phyloP scores from a whole-genome alignment of 2,797 vertebrate species.

The Gallinago stenura region DNA sequence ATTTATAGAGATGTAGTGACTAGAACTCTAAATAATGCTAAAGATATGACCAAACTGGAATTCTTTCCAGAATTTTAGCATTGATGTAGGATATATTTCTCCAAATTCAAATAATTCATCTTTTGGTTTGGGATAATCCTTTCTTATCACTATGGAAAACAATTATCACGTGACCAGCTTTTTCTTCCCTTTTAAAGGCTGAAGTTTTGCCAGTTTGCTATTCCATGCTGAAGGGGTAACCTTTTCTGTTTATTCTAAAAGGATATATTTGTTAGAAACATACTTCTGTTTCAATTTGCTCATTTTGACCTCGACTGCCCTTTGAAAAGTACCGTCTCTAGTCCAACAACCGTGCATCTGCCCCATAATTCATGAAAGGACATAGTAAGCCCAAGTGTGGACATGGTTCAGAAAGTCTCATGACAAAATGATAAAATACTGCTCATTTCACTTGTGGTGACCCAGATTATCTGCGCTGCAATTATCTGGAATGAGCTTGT shows the following conservation, averaged over 20 bases:
- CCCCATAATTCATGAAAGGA: background rate
- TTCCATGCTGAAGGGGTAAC: background rate
- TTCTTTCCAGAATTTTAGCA: background rate
- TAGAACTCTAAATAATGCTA: background rate
- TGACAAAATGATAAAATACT: constrained; percentile 21
- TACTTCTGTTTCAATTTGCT: background rate
- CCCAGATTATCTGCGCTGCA: background rate
- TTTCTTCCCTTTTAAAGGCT: background rate
- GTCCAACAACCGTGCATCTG: background rate
- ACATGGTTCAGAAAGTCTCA: background rate
- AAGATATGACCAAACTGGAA: background rate
- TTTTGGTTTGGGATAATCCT: background rate
- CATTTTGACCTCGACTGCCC: background rate
- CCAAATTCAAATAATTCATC: background rate
- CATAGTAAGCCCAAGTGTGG: background rate
- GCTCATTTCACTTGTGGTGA: background rate
- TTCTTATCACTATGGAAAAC: background rate
- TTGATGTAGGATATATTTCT: background rate
- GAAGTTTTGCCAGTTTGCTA: background rate
- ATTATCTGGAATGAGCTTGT: background rate
- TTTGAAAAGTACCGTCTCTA: background rate
- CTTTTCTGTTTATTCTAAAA: background rate
- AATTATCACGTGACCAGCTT: background rate
- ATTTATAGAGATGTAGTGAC: background rate
- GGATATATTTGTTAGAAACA: background rate